phyloP scores from a whole-genome alignment of 2,113 vertebrate genomes.

The human region DNA sequence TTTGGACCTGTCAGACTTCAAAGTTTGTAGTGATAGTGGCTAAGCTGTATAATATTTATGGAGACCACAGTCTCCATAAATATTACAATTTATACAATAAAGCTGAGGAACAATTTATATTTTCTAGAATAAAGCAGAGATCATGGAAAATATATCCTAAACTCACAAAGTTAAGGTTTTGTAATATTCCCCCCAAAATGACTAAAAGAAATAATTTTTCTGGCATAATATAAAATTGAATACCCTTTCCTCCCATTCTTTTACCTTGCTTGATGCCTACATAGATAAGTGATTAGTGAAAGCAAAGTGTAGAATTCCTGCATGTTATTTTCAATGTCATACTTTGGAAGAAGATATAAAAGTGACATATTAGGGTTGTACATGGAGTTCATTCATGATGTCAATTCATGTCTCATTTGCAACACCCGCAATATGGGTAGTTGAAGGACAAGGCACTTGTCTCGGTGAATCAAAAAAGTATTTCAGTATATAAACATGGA shows the following conservation, averaged over 20 bases:
- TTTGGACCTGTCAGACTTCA: not conserved
- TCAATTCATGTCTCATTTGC: not conserved
- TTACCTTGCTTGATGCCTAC: not conserved
- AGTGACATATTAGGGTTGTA: not conserved
- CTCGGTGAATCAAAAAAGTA: not conserved
- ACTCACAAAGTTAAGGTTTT: not conserved
- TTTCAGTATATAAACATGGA: not conserved
- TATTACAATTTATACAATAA: not conserved
- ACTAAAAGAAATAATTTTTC: not conserved
- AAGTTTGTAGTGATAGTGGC: not conserved
- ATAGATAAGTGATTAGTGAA: not conserved
- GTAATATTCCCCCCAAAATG: not conserved
- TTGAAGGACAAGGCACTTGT: not conserved
- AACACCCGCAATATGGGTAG: not conserved
- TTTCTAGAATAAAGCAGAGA: not conserved
- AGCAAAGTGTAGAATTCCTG: not conserved
- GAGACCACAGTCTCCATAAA: not conserved
- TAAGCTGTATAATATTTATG: not conserved
- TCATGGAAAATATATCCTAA: not conserved
- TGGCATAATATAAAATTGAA: not conserved
- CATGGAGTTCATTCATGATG: not conserved
- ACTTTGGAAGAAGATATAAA: not conserved
- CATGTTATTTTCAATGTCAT: not conserved
- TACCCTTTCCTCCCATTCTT: not conserved
- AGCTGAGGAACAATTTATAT: not conserved